Conservation (phyloP, 2,888 invertebrate genomes). For the Rhamnusium bicolor region DNA sequence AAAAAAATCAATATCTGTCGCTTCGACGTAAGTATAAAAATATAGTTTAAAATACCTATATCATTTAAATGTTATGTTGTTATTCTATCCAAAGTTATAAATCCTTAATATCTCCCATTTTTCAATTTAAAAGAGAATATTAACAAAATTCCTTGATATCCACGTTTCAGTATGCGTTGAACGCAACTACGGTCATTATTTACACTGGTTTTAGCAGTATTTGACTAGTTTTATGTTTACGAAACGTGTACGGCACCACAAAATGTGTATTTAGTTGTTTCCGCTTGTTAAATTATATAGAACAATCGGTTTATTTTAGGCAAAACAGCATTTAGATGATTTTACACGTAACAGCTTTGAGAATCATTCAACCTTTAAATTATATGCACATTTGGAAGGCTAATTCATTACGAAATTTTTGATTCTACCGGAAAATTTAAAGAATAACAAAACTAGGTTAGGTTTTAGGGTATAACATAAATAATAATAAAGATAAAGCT, state of each 20-base stretch:
- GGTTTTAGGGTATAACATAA: too few relatives aligned
- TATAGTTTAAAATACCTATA: too few relatives aligned
- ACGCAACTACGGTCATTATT: background rate
- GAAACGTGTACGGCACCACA: slow-evolving; percentile 7
- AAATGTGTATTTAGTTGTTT: slow-evolving; percentile 1
- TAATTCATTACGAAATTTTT: background rate
- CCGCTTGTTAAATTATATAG: background rate
- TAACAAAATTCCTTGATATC: background rate
- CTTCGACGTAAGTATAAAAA: too few relatives aligned
- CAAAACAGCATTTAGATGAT: background rate
- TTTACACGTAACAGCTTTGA: background rate
- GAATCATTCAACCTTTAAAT: background rate
- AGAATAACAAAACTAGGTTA: too few relatives aligned
- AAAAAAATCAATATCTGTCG: too few relatives aligned
- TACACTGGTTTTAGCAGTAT: slow-evolving; percentile 10
- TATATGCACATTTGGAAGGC: background rate
- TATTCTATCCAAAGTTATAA: background rate
- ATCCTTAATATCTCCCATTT: background rate
- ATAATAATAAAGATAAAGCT: too few relatives aligned
- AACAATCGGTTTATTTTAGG: background rate
- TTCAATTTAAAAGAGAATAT: background rate
- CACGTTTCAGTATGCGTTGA: background rate
- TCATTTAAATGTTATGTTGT: too few relatives aligned
- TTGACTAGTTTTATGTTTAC: slow-evolving; percentile 2
- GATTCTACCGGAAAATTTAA: background rate